A percentile compares a stretch with the other conserved stretches of the same genome.
phyloP scores from a whole-genome alignment of 1,140 invertebrate genomes.

The Ruditapes philippinarum region DNA sequence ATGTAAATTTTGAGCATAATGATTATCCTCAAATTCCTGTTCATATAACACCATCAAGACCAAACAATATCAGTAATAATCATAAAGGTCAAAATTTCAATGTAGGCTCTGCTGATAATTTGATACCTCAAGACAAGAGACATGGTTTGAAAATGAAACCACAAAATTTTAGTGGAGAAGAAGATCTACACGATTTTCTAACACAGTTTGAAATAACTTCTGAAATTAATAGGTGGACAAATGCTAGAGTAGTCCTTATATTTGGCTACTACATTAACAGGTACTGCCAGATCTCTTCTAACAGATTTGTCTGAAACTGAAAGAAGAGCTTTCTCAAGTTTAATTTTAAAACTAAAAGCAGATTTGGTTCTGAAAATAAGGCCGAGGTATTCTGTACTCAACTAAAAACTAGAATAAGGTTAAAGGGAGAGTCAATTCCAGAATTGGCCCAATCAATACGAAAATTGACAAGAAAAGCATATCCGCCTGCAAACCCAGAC shows the following conservation, averaged over 20 bases:
- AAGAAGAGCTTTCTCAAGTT: background rate
- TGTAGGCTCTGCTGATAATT: too few species aligned
- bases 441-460: constrained; percentile 7
- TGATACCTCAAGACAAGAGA: too few species aligned
- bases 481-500: background rate
- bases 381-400: constrained; percentile 30
- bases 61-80: too few species aligned
- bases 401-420: constrained; percentile 12
- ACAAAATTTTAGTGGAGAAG: constrained; percentile 18
- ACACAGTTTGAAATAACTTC: constrained; percentile 41
- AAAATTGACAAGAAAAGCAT: constrained; percentile 29
- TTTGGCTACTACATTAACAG: background rate
- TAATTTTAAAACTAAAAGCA: constrained; percentile 13
- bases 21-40: too few species aligned
- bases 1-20: too few species aligned
- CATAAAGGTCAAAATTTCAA: too few species aligned
- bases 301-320: background rate
- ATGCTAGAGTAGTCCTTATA: constrained; percentile 8
- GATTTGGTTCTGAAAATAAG: constrained; percentile 38
- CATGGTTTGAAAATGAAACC: constrained; percentile 47
- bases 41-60: too few species aligned
- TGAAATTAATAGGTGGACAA: constrained; percentile 49
- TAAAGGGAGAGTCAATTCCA: constrained; percentile 10
- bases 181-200: constrained; percentile 54
- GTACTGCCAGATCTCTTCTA: background rate